phyloP scores from a whole-genome alignment of 2,113 vertebrate genomes.

The Ophthalmolycus amberensis region DNA sequence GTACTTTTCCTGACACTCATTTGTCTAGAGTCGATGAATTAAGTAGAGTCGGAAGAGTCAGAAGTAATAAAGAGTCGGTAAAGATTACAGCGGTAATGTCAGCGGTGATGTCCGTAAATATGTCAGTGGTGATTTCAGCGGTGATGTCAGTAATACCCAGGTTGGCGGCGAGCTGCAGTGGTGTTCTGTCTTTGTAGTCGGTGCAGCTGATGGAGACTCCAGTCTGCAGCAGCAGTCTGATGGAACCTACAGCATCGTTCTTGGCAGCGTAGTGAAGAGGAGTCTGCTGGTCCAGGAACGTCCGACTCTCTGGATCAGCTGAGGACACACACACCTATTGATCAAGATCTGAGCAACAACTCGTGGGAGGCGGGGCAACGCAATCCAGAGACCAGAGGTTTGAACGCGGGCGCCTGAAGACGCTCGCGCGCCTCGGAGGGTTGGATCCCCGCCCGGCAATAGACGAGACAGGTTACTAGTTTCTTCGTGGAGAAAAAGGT shows the following conservation, averaged over 20 bases:
- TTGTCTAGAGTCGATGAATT: too few species aligned
- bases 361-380: too few species aligned
- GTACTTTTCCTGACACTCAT: too few species aligned
- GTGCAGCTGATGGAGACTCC: conserved; percentile 67
- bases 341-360: too few species aligned
- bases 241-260: conserved; percentile 63
- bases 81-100: neutral
- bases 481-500: too few species aligned
- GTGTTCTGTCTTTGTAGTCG: conserved; percentile 77
- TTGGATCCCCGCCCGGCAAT: too few species aligned
- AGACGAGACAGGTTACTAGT: too few species aligned
- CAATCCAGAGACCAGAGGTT: too few species aligned
- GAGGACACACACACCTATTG: neutral
- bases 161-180: conserved; percentile 78
- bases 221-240: conserved; percentile 67
- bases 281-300: conserved; percentile 69
- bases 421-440: too few species aligned
- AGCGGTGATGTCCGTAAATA: neutral
- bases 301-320: conserved; percentile 70
- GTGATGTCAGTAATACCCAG: conserved; percentile 56
- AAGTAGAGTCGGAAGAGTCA: neutral
- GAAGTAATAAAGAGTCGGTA: too few species aligned
- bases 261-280: conserved; percentile 81
- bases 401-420: too few species aligned
- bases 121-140: neutral